Conservation (phyloP, 2,888 invertebrate species). For the Diarsia brunnea region DNA sequence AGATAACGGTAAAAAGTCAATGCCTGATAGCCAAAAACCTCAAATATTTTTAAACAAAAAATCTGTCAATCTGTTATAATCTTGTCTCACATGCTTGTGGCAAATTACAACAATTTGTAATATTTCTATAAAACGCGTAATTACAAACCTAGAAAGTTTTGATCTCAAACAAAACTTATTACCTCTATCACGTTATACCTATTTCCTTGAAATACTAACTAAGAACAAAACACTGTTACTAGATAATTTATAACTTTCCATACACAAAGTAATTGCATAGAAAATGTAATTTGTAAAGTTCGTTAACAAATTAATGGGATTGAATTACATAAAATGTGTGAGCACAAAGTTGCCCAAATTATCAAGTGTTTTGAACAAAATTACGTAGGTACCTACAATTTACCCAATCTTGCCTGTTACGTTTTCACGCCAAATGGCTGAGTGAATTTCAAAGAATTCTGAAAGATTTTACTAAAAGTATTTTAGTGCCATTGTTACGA, state of each 20-base stretch:
- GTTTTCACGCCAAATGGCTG: neutral
- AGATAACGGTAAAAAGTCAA: neutral
- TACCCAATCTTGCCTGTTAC: neutral
- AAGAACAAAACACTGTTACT: slow-evolving; percentile 6
- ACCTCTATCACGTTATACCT: neutral
- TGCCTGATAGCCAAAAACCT: neutral
- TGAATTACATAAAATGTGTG: neutral
- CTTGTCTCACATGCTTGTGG: neutral
- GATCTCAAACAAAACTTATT: slow-evolving; percentile 13
- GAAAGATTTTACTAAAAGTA: neutral
- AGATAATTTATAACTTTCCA: neutral
- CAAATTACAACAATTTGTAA: neutral
- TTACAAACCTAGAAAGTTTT: neutral
- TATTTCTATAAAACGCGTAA: neutral
- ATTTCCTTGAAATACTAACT: slow-evolving; percentile 22
- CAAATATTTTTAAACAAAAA: neutral
- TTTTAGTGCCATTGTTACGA: neutral
- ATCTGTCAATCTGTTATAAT: neutral
- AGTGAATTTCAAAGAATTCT: neutral
- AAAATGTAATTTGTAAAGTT: slow-evolving; percentile 12
- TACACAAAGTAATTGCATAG: slow-evolving; percentile 1
- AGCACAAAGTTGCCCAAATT: neutral
- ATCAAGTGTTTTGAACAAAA: neutral
- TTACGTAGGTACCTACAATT: no score
- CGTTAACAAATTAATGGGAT: neutral